Evolutionary conservation across 2,797 vertebrate genomes (phyloP).

Genomic region (Squalus acanthias): DNA sequence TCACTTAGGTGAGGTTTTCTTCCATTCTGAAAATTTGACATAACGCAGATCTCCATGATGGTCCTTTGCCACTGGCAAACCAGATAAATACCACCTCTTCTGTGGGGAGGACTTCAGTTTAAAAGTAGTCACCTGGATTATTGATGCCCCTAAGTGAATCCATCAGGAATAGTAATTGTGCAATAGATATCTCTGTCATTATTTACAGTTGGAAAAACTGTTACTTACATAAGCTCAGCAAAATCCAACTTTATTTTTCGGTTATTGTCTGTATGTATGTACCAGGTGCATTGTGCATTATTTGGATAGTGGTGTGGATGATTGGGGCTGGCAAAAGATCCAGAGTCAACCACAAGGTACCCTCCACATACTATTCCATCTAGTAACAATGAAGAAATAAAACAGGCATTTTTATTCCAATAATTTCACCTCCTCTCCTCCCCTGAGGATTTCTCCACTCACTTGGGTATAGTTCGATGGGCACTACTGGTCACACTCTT

Average conservation of each 20-base stretch:
- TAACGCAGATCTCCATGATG: not conserved
- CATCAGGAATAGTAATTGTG: not conserved
- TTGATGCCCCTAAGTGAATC: not conserved
- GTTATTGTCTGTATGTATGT: not conserved
- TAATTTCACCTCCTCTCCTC: not conserved
- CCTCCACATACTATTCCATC: not conserved
- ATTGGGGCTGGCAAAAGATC: constrained; percentile 6
- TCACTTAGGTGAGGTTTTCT: too few relatives aligned
- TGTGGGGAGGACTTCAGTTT: not conserved
- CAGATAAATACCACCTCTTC: not conserved
- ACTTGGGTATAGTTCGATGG: not conserved
- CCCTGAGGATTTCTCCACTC: not conserved
- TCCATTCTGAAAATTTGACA: not conserved
- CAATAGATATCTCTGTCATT: not conserved
- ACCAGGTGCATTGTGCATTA: not conserved
- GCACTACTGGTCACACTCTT: not conserved
- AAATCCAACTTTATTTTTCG: not conserved
- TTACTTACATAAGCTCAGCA: not conserved
- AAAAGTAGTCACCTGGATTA: not conserved
- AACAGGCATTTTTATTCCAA: not conserved
- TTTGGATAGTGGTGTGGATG: not conserved
- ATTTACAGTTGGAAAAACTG: not conserved
- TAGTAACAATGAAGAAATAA: not conserved
- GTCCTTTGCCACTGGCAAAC: not conserved
- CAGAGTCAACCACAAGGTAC: not conserved